Evolutionary conservation across 2,888 invertebrate genomes (phyloP).

Genomic region (Epiblema foenella): DNA sequence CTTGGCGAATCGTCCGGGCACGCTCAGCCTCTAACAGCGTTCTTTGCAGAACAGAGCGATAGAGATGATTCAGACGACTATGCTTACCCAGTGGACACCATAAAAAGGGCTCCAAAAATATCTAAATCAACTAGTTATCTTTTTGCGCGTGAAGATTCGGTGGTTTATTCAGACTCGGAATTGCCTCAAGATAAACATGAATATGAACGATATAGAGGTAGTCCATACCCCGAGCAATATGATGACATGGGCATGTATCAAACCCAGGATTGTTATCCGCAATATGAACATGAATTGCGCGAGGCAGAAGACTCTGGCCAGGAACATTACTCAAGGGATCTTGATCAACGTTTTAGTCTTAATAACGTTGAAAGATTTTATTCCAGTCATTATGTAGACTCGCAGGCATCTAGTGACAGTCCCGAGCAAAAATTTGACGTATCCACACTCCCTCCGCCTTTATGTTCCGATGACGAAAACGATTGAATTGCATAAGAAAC

Average conservation of each 20-base stretch:
- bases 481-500: slow-evolving; percentile 61
- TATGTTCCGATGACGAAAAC: slow-evolving; percentile 90
- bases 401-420: slow-evolving; percentile 87
- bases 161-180: slow-evolving; percentile 78
- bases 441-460: slow-evolving; percentile 90
- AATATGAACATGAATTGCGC: slow-evolving; percentile 69
- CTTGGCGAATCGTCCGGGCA: slow-evolving; percentile 71
- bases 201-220: slow-evolving; percentile 76
- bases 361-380: slow-evolving; percentile 80
- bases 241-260: slow-evolving; percentile 77
- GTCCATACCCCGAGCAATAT: slow-evolving; percentile 80
- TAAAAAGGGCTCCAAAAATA: slow-evolving; percentile 79
- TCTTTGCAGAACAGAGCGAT: slow-evolving; percentile 76
- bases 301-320: slow-evolving; percentile 59
- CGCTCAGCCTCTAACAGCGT: slow-evolving; percentile 65
- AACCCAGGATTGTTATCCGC: slow-evolving; percentile 79
- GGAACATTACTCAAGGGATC: slow-evolving; percentile 70
- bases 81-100: slow-evolving; percentile 81
- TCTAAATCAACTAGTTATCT: slow-evolving; percentile 73
- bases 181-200: slow-evolving; percentile 75
- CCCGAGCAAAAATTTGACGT: slow-evolving; percentile 91
- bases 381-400: slow-evolving; percentile 83
- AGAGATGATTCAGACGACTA: slow-evolving; percentile 81
- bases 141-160: slow-evolving; percentile 76
- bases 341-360: slow-evolving; percentile 79